Percentiles rank a stretch among this genome's conserved stretches.
Evolutionary conservation across 2,888 invertebrate species (phyloP).

Genomic region (Acanthosepion esculentum): DNA sequence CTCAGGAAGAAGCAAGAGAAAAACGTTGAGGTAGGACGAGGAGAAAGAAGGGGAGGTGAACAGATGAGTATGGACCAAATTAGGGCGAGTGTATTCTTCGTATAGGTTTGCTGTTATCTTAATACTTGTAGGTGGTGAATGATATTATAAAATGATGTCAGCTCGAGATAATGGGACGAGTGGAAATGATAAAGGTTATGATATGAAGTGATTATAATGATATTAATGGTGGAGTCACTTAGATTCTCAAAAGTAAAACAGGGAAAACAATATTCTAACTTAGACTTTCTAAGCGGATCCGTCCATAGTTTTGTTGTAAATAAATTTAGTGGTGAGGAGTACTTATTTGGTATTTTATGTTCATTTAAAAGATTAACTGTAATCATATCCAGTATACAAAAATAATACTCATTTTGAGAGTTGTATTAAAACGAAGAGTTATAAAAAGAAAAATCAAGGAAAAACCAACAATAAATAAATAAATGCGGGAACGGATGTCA

Average conservation of each 20-base stretch:
- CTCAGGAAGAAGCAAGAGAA: background rate
- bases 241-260: background rate
- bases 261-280: too few species aligned
- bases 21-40: background rate
- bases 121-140: background rate
- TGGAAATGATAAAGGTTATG: background rate
- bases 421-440: too few species aligned
- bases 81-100: background rate
- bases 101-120: background rate
- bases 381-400: too few species aligned
- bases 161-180: background rate
- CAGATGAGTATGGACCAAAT: background rate
- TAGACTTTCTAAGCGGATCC: too few species aligned
- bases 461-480: too few species aligned
- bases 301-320: too few species aligned
- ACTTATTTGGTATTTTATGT: too few species aligned
- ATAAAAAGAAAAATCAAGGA: too few species aligned
- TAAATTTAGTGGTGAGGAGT: too few species aligned
- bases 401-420: too few species aligned
- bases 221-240: background rate
- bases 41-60: background rate
- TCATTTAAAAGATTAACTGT: too few species aligned
- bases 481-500: too few species aligned
- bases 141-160: background rate
- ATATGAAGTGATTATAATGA: background rate